These are phyloP conservation scores for Noctilio leporinus DNA, from an alignment of 2,113 vertebrate genomes.

Conservation along the genomic window DNA sequence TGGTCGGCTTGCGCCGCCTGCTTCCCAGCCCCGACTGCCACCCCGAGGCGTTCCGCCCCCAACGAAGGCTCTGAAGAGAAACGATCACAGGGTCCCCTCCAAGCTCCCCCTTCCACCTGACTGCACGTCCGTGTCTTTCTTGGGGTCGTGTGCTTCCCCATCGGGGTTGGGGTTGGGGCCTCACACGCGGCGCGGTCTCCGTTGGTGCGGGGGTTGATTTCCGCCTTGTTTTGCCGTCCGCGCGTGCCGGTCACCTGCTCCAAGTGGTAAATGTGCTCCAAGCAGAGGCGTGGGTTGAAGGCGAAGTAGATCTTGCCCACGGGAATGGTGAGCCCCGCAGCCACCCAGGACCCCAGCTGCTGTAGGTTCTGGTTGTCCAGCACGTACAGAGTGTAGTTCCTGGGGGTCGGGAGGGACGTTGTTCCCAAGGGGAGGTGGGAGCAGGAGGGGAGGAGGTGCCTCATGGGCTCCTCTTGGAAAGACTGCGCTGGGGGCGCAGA, in stretches of 20 bases:
- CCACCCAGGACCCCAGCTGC: constrained; percentile 82
- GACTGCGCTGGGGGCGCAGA: not conserved
- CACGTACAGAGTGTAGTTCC: constrained; percentile 85
- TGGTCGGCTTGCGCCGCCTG: not conserved
- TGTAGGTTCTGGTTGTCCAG: constrained; percentile 86
- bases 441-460: not conserved
- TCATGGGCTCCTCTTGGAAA: not conserved
- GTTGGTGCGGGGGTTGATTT: constrained; percentile 86
- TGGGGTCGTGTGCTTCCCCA: not conserved
- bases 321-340: constrained; percentile 77
- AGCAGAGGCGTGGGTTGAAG: constrained; percentile 85
- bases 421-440: not conserved
- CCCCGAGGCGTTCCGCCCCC: too few relatives aligned
- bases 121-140: not conserved
- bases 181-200: constrained; percentile 84
- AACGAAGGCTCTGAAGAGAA: not conserved
- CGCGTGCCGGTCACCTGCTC: constrained; percentile 83
- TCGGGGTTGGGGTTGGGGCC: not conserved
- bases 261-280: constrained; percentile 80
- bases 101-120: not conserved
- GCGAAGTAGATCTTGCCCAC: constrained; percentile 85
- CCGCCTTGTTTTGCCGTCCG: constrained; percentile 84
- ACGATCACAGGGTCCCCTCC: too few relatives aligned
- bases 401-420: constrained; percentile 36
- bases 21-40: not conserved